Evolutionary conservation across 2,888 invertebrate species (phyloP).

Genomic region (Chrysolina americana): DNA sequence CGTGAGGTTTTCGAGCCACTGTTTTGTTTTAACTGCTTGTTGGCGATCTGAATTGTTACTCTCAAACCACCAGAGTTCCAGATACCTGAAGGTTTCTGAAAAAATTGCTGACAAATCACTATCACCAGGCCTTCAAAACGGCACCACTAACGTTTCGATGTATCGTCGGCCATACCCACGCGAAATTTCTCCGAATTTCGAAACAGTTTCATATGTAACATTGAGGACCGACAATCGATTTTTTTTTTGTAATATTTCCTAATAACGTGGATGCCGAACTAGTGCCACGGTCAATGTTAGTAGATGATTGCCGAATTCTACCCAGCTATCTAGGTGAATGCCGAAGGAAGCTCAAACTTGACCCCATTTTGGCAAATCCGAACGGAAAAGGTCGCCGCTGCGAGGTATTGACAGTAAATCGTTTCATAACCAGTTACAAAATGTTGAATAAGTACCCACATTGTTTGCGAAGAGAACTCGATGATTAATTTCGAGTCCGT

Average conservation of each 20-base stretch:
- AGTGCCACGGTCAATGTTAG: conserved; percentile 51
- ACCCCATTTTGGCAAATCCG: conserved; percentile 41
- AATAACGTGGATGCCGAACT: conserved; percentile 32
- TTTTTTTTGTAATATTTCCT: conserved; percentile 8
- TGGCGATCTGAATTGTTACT: too few relatives aligned
- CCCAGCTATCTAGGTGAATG: conserved; percentile 45
- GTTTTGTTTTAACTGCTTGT: too few relatives aligned
- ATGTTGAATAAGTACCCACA: conserved; percentile 14
- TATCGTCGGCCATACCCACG: neutral
- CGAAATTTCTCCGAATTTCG: neutral
- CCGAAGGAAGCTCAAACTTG: conserved; percentile 54
- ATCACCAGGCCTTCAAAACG: neutral
- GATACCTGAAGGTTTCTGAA: too few relatives aligned
- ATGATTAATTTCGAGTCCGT: neutral
- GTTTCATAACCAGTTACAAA: conserved; percentile 18
- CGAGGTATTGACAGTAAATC: conserved; percentile 14
- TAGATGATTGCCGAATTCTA: conserved; percentile 47
- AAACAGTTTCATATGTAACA: neutral
- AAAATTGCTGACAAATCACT: neutral
- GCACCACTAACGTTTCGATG: neutral
- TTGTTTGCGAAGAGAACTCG: conserved; percentile 3
- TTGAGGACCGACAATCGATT: conserved; percentile 17
- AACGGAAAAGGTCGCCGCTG: conserved; percentile 13
- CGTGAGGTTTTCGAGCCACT: too few relatives aligned
- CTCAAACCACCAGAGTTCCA: too few relatives aligned